Percentiles rank a stretch among this genome's conserved stretches.
These are phyloP conservation scores for Botia kubotai DNA, from an alignment of 2,797 vertebrate genomes.

Conservation along the genomic window DNA sequence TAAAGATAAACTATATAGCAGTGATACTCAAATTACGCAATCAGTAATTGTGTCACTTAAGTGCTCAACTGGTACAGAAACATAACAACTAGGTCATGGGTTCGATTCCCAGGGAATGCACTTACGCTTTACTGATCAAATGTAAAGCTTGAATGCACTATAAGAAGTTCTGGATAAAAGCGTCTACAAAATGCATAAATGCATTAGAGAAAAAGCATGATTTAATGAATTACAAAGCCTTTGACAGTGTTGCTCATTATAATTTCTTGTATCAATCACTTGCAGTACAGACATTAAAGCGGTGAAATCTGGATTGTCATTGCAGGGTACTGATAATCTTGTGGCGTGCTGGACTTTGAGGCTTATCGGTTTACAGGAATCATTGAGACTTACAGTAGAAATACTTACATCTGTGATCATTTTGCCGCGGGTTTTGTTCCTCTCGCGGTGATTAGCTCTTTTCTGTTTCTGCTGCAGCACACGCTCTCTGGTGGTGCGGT, in stretches of 20 bases:
- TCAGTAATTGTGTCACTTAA: too few species aligned
- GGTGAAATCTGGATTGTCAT: background rate
- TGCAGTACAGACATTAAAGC: background rate
- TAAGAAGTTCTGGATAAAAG: background rate
- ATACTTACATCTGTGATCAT: constrained; percentile 98
- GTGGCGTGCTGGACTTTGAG: background rate
- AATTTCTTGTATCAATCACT: background rate
- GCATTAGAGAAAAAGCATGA: background rate
- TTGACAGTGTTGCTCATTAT: background rate
- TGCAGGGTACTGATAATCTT: background rate
- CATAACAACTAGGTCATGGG: background rate
- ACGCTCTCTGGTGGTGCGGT: constrained; percentile 94
- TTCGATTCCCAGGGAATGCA: background rate
- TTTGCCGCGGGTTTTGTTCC: constrained; percentile 98
- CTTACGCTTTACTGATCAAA: background rate
- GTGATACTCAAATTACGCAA: background rate
- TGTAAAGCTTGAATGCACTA: background rate
- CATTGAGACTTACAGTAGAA: constrained; percentile 34
- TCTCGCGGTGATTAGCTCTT: constrained; percentile 94
- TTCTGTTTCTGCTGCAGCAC: constrained; percentile 97
- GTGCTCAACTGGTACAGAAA: background rate
- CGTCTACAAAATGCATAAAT: background rate
- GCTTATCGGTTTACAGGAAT: background rate
- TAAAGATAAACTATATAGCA: background rate
- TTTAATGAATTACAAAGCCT: background rate